Evolutionary conservation across 2,797 vertebrate species (phyloP), one percentile per base, ranked within the genome.

Genomic region (Phrynocephalus vlangalii): DNA sequence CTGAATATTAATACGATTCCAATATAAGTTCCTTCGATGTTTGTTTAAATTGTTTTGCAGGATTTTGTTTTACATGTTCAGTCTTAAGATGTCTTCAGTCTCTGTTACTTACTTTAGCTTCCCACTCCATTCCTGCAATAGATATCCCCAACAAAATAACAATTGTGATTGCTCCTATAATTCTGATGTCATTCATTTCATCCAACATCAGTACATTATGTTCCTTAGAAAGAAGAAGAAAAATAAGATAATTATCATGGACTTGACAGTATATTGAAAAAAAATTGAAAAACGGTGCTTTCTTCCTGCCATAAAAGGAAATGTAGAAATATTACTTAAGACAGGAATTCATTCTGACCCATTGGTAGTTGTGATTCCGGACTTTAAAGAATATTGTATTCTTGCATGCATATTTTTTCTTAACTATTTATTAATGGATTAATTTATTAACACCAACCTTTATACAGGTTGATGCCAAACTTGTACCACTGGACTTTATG

Each of bases 51-150:
- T 18, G 3, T 2, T 52, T 33, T 20, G 9, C 38, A 67, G 20
- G 60, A 30, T 26, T 73, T 63, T 77, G 52, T 24, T 70, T 67
- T 24, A 68, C 16, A 66, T 44, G 3, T 33, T 44, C 24, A 30
- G 15, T 56, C 20, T 80, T 9, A 22, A 60, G 56, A 80, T 22
- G 8, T 44, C 5, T 44, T 44, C 38, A 3, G 38, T 44, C 84
- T 33, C 15, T 48, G 30, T 30, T 83, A 85, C 97, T 97, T 96
- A 99, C 99, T 97, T 99, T 99, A 84, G 99, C 98, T 96, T 99
- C 99, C 99, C 99, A 99, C 86, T 99, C 99, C 99, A 99, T 99
- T 90, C 99, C 99, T 68, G 99, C 99, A 86, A 99, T 97, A 0
- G 99, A 99, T 94, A 99, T 99, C 13, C 98, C 99, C 80, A 99